A percentile compares a stretch with the other conserved stretches of the same genome.
These are phyloP conservation scores for Hypanus sabinus DNA, from an alignment of 2,113 vertebrate genomes.

Conservation along the genomic window DNA sequence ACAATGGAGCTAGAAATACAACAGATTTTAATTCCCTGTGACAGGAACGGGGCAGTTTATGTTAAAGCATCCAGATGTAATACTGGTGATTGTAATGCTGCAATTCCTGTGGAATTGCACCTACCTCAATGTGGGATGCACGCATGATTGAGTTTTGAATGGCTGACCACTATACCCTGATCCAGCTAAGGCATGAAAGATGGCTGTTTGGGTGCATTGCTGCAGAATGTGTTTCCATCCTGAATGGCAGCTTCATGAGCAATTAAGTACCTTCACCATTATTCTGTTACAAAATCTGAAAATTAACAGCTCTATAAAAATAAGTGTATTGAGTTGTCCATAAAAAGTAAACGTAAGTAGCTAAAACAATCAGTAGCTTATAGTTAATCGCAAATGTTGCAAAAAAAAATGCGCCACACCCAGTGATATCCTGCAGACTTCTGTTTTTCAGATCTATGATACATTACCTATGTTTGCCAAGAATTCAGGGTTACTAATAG, in stretches of 20 bases:
- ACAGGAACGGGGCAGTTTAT: too few relatives aligned
- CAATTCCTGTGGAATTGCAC: background rate
- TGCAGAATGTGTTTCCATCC: background rate
- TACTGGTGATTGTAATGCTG: background rate
- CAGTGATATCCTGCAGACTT: conserved; percentile 14
- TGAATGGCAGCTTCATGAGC: background rate
- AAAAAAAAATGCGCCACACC: conserved; percentile 29
- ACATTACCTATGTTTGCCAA: conserved; percentile 10
- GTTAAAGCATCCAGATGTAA: background rate
- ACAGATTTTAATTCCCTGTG: background rate
- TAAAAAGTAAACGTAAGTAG: background rate
- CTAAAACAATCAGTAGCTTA: background rate
- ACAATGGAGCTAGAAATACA: background rate
- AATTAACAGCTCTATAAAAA: too few relatives aligned
- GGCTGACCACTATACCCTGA: background rate
- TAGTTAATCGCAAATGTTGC: background rate
- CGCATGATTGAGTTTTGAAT: background rate
- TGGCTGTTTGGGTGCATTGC: background rate
- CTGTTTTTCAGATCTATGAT: background rate
- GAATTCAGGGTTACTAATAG: background rate
- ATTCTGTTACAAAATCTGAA: background rate
- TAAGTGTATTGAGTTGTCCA: background rate
- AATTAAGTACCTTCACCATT: background rate
- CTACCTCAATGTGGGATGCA: background rate
- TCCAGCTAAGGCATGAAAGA: too few relatives aligned